Percentiles rank a stretch among this genome's conserved stretches.
phyloP scores from a whole-genome alignment of 2,888 invertebrate genomes.

The Acrobeloides nanus region DNA sequence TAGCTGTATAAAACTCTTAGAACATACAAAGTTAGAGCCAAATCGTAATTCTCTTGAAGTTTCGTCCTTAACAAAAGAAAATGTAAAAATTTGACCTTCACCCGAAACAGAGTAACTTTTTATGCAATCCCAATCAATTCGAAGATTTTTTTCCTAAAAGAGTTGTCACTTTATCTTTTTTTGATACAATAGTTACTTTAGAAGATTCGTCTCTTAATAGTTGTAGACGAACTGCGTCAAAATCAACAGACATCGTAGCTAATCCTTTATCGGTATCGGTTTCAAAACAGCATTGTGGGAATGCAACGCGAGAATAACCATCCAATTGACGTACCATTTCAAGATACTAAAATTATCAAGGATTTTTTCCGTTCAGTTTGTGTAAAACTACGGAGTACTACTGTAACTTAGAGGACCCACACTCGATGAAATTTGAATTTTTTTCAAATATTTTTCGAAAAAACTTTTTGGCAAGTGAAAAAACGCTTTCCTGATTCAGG shows the following conservation, averaged over 20 bases:
- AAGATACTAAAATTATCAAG: slow-evolving; percentile 63
- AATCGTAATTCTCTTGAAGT: too few relatives aligned
- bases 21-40: too few relatives aligned
- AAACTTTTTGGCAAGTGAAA: too few relatives aligned
- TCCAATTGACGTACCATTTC: slow-evolving; percentile 74
- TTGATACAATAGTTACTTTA: slow-evolving; percentile 6
- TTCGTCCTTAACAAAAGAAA: slow-evolving; percentile 2
- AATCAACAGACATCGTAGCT: slow-evolving; percentile 70
- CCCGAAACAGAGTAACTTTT: slow-evolving; percentile 13
- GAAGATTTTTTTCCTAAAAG: slow-evolving; percentile 15
- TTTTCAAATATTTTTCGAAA: too few relatives aligned
- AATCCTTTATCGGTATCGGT: slow-evolving; percentile 75
- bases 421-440: too few relatives aligned
- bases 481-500: too few relatives aligned
- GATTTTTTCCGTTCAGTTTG: not conserved
- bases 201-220: slow-evolving; percentile 15
- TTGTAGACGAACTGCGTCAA: slow-evolving; percentile 65
- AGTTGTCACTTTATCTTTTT: not conserved
- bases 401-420: too few relatives aligned
- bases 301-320: slow-evolving; percentile 85
- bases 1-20: too few relatives aligned
- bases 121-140: slow-evolving; percentile 15
- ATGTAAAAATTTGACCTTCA: slow-evolving; percentile 7
- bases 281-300: slow-evolving; percentile 88
- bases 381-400: not conserved